These are phyloP conservation scores for Benitochromis conjunctus DNA, from an alignment of 2,113 vertebrate species.

Conservation along the genomic window DNA sequence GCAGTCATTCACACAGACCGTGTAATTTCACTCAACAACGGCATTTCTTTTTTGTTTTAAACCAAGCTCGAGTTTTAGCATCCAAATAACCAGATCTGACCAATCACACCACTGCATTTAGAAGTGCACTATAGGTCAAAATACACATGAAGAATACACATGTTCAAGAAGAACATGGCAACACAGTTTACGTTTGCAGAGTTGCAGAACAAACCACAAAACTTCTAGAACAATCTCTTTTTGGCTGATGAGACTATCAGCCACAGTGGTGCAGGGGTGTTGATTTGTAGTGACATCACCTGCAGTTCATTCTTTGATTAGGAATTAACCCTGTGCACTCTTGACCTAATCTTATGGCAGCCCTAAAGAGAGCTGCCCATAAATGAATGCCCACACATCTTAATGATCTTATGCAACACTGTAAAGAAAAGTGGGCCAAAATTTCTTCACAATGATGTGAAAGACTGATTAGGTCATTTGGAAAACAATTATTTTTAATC, in stretches of 20 bases:
- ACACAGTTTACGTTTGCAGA: neutral
- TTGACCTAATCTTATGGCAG: neutral
- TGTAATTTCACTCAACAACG: rapidly evolving
- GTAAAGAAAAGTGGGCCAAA: neutral
- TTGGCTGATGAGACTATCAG: neutral
- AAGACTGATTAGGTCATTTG: neutral
- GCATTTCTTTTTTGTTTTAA: neutral
- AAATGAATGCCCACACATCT: neutral
- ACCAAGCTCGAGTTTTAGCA: neutral
- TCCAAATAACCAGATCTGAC: neutral
- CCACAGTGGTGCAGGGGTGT: neutral
- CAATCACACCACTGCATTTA: neutral
- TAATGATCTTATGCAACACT: neutral
- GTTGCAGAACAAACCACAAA: neutral
- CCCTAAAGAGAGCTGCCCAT: neutral
- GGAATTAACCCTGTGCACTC: neutral
- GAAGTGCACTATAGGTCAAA: neutral
- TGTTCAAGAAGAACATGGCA: neutral
- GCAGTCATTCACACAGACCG: neutral
- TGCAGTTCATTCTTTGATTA: neutral
- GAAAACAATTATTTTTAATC: neutral
- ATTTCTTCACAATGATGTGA: neutral
- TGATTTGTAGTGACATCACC: neutral
- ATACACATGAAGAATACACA: too few relatives aligned
- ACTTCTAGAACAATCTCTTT: rapidly evolving